Evolutionary conservation across 2,797 vertebrate species (phyloP).

Genomic region (Lates japonicus): DNA sequence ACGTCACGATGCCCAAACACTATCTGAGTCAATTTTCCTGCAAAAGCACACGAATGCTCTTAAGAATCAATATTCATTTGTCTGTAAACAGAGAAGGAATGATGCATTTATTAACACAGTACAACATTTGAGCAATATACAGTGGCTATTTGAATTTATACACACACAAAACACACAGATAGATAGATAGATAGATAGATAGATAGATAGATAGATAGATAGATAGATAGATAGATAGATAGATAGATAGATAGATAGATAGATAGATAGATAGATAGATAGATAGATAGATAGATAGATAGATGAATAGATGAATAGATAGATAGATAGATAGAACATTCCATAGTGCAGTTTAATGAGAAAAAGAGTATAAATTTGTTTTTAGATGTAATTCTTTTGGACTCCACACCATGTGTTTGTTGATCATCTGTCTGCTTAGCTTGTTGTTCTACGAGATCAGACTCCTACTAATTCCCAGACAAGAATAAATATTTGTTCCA

Average conservation of each 20-base stretch:
- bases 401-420: slow-evolving; percentile 38
- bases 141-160: too few species aligned
- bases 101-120: background rate
- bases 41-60: slow-evolving; percentile 1
- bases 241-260: too few species aligned
- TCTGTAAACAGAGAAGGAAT: background rate
- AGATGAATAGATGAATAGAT: too few species aligned
- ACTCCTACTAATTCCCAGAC: slow-evolving; percentile 64
- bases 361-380: background rate
- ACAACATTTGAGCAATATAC: background rate
- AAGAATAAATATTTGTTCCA: slow-evolving; percentile 77
- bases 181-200: too few species aligned
- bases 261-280: too few species aligned
- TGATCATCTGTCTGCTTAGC: slow-evolving; percentile 56
- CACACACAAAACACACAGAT: too few species aligned
- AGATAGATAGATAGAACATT: too few species aligned
- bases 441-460: slow-evolving; percentile 44
- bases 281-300: too few species aligned
- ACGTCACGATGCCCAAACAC: slow-evolving; percentile 98
- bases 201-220: too few species aligned
- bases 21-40: slow-evolving; percentile 97
- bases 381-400: background rate
- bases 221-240: too few species aligned
- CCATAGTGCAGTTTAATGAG: background rate
- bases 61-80: background rate